Base-by-base conservation (phyloP, 2,888 invertebrate species). In the Carterocephalus palaemon region DNA sequence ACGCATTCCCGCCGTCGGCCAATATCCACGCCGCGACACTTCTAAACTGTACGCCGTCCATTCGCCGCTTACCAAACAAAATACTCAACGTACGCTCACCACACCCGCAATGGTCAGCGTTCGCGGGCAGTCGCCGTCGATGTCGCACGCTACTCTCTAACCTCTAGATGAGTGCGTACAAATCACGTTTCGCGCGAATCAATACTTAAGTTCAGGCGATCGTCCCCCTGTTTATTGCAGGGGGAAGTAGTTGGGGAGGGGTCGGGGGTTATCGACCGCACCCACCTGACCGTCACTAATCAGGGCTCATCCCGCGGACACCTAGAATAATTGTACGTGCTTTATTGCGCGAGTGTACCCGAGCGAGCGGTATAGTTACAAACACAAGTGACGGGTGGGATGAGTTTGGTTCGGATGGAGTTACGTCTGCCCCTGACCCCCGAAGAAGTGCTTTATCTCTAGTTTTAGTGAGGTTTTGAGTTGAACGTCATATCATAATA, bases 101-200 rank as follows among this genome's bases (percentile, higher is more conserved):
- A 1, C 20, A n/a, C 5, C 3, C 47, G 43, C 49, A 50, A 50
- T 75, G 76, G 49, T 57, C 26, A 24, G 16, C 28, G 19, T 17
- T 6, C 31, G 4, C 24, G 54, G 57, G 49, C 49, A 43, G 53
- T 60, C 62, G 46, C 34, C 43, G 24, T 41, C 48, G 26, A 49
- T 73, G 75, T 34, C 34, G n/a, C 12, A 41, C 23, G 24, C 41
- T 26, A 33, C 75, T 72, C 74, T 72, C 77, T 74, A 75, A 80
- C 77, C 78, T 77, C 75, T 75, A 81, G 85, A 84, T 83, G 83
- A 86, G 80, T 83, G 84, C 83, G 85, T 84, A 86, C 85, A 86
- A 86, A 86, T 86, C 86, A 86, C 84, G 85, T 84, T 86, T 84
- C 81, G 84, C 83, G 85, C 84, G 86, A 86, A 86, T 86, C 86